Evolutionary conservation across 2,797 vertebrate genomes (phyloP), one percentile per base, ranked within the genome.

Genomic region (Poeciliopsis gracilis): DNA sequence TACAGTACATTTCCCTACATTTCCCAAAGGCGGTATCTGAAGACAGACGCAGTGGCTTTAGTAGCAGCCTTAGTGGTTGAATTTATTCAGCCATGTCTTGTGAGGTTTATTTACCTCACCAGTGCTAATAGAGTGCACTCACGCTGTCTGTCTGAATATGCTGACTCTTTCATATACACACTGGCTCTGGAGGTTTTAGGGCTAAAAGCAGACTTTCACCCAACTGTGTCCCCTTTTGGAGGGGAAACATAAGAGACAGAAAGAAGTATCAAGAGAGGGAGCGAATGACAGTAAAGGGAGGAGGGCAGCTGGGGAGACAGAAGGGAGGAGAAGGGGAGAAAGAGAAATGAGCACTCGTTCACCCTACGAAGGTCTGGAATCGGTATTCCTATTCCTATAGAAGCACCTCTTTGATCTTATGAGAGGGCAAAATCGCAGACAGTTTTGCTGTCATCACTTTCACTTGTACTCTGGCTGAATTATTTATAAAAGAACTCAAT

Each of bases 401-500:
- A 94, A 94, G 92, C 92, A 91, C 88, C 92, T 93, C 95, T 95
- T 95, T 96, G 94, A 96, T 96, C 95, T 93, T 93, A 93, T 92
- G 91, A 94, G 92, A 93, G 91, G 92, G 92, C 92, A 90, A 93
- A 93, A 95, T 94, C 91, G 93, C 92, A 95, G 93, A 95, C 94
- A 95, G 94, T 95, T 96, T 95, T 95, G 94, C 94, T 95, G 95
- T 95, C 94, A 96, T 95, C 95, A 94, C 94, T 95, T 96, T 96
- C 94, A 95, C 94, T 94, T 94, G 94, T 94, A 93, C 94, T 93
- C 91, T 71, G 77, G 87, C 90, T 96, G 94, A 96, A 96, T 96
- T 95, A 96, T 96, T 96, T 96, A 96, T 95, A 93, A 95, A 95
- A 95, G 95, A 94, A 94, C 95, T 95, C 94, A 92, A 95, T 92